A percentile compares a stretch with the other conserved stretches of the same genome.
Evolutionary conservation across 2,888 invertebrate genomes (phyloP).

Genomic region (Drosophila crucigera): DNA sequence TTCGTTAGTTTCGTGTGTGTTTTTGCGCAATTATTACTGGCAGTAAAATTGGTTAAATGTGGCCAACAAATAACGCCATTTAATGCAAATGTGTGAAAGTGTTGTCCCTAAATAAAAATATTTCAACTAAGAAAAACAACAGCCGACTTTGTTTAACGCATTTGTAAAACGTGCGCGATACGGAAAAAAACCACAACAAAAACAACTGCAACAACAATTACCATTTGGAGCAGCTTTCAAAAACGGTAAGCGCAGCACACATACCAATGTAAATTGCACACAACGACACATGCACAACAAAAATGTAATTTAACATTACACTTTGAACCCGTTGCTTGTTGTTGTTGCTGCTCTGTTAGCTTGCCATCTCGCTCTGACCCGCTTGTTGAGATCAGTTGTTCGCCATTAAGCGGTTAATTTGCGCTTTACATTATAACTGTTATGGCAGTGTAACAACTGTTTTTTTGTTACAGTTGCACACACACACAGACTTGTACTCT

Average conservation of each 20-base stretch:
- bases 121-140: slow-evolving; percentile 30
- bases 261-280: slow-evolving; percentile 15
- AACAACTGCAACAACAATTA: slow-evolving; percentile 30
- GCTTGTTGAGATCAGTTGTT: slow-evolving; percentile 34
- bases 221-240: slow-evolving; percentile 51
- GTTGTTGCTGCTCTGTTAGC: slow-evolving; percentile 13
- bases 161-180: slow-evolving; percentile 20
- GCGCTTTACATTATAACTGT: slow-evolving; percentile 56
- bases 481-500: slow-evolving; percentile 26
- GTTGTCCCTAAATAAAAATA: slow-evolving; percentile 46
- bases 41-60: slow-evolving; percentile 32
- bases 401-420: slow-evolving; percentile 62
- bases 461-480: slow-evolving; percentile 55
- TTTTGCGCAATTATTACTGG: slow-evolving; percentile 37
- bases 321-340: slow-evolving; percentile 53
- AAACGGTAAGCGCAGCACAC: slow-evolving; percentile 68
- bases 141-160: slow-evolving; percentile 41
- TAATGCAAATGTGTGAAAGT: slow-evolving; percentile 79
- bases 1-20: slow-evolving; percentile 36
- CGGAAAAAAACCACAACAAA: slow-evolving; percentile 18
- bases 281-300: background rate
- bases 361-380: slow-evolving; percentile 39
- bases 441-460: slow-evolving; percentile 34
- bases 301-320: slow-evolving; percentile 40
- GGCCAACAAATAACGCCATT: slow-evolving; percentile 62